phyloP scores from a whole-genome alignment of 2,888 invertebrate genomes.

The Zygogramma bicolorata region DNA sequence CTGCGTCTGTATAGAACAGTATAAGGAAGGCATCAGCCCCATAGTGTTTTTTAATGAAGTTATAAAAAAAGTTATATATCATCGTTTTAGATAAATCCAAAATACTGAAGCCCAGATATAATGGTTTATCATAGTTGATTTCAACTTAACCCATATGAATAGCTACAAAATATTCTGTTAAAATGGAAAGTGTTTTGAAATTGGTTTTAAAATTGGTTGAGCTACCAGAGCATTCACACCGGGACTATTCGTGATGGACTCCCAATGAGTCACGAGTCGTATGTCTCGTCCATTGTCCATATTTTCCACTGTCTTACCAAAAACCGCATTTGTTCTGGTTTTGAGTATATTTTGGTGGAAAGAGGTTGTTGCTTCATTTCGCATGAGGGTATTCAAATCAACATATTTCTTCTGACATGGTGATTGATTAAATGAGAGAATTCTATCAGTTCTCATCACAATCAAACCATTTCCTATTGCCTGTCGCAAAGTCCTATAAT shows the following conservation, averaged over 20 bases:
- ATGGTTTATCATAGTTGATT: background rate
- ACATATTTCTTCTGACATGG: constrained; percentile 21
- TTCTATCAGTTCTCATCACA: constrained; percentile 6
- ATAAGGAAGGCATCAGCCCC: background rate
- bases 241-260: constrained; percentile 44
- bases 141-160: constrained; percentile 44
- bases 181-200: constrained; percentile 56
- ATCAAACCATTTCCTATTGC: background rate
- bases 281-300: constrained; percentile 55
- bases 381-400: constrained; percentile 20
- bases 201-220: constrained; percentile 58
- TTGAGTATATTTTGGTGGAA: constrained; percentile 64
- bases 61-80: background rate
- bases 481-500: background rate
- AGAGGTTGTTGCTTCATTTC: constrained; percentile 43
- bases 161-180: constrained; percentile 55
- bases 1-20: background rate
- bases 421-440: constrained; percentile 1
- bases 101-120: background rate
- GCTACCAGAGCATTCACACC: constrained; percentile 47
- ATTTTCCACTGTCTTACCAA: constrained; percentile 65
- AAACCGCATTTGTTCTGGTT: constrained; percentile 61
- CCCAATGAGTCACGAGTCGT: constrained; percentile 49
- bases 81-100: background rate
- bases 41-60: background rate